These are phyloP conservation scores for Meteorus cinctellus DNA, from an alignment of 2,888 invertebrate species.

Conservation along the genomic window DNA sequence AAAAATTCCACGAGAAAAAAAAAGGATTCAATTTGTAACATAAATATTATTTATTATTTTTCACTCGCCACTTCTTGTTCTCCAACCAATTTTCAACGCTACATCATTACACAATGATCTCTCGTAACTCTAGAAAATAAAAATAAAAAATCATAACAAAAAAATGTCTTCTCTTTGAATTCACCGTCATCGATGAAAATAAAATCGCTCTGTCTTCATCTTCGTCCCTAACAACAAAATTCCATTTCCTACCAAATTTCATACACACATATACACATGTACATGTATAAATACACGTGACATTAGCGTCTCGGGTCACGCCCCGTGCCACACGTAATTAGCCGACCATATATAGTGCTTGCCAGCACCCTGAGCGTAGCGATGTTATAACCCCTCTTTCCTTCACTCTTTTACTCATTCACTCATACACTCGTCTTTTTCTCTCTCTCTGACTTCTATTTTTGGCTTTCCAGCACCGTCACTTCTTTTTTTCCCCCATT, in stretches of 20 bases:
- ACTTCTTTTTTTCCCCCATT: conserved; percentile 28
- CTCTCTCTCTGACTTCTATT: conserved; percentile 46
- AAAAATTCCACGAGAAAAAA: background rate
- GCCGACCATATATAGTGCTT: conserved; percentile 20
- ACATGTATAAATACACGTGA: conserved; percentile 54
- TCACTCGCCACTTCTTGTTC: background rate
- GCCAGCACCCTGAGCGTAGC: conserved; percentile 28
- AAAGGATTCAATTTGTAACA: background rate
- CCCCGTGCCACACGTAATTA: conserved; percentile 56
- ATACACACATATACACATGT: conserved; percentile 49
- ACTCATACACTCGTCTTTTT: conserved; percentile 10
- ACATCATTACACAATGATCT: background rate
- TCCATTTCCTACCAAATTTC: conserved; percentile 52
- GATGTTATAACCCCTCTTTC: conserved; percentile 13
- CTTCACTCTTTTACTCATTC: conserved; percentile 28
- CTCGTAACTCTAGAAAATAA: background rate
- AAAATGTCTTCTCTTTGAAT: background rate
- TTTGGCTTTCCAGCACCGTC: conserved; percentile 37
- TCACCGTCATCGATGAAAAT: conserved; percentile 10
- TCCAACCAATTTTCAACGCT: background rate
- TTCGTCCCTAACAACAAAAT: background rate
- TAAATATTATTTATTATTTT: conserved; percentile 13
- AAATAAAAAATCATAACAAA: conserved; percentile 6
- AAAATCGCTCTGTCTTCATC: conserved; percentile 14
- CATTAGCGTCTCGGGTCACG: conserved; percentile 57